Base-by-base conservation (phyloP, 2,888 invertebrate species). In the Pristionchus maxplancki region DNA sequence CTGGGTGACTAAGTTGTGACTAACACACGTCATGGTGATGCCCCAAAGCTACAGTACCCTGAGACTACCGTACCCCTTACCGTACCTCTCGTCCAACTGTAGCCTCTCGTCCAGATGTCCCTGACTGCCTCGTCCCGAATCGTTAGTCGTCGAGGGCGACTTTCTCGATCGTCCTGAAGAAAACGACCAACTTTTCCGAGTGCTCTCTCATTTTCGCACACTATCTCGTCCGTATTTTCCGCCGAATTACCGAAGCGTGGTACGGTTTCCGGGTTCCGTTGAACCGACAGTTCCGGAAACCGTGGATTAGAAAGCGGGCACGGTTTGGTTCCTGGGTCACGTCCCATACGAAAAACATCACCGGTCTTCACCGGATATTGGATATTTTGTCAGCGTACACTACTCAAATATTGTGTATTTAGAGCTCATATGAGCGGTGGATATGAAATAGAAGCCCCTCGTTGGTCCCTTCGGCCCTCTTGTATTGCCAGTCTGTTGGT, bases 81-180 rank as follows among this genome's bases (percentile, higher is more conserved):
- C 81, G 37, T 44, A 40, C 85, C 85, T 62, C 64, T 85, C 85
- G 11, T 64, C 85, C 31, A 85, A 11, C 64, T 85, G 62, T 5
- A 85, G 44, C 81, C 90, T 89, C 84, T 92, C 92, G 81, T 92
- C 92, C 74, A 92, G 83, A 89, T 92, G 91, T 74, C 92, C 90
- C 89, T 90, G 90, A 87, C 90, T 90, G 67, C 93, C 93, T 2
- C 91, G 88, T 81, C 93, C 93, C 37, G 90, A 90, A 89, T 93
- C 93, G 88, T 92, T 92, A 8, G 93, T 93, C 8, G 93, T 93
- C 15, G 92, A 92, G 15, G 93, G 93, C 31, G 93, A 93, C 88
- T 93, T 93, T 67, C 92, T 91, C 37, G 92, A 92, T 40, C 91
- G 90, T 24, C 92, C 92, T 91, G 87, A 74, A 90, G 89, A 31